Evolutionary conservation across 2,888 invertebrate species (phyloP).

Genomic region (Melitaea athalia): DNA sequence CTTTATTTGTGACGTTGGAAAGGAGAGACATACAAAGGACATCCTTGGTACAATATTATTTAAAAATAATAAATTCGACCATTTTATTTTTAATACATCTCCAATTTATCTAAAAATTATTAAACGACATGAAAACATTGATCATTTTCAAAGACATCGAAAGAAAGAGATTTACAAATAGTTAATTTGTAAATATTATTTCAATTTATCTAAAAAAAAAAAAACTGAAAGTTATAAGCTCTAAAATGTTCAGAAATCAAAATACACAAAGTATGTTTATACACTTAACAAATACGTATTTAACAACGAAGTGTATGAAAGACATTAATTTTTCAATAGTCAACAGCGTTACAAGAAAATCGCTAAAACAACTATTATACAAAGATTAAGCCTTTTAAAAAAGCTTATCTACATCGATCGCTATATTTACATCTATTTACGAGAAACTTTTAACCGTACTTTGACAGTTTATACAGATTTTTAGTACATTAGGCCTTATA

Average conservation of each 20-base stretch:
- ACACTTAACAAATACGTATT: constrained; percentile 47
- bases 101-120: constrained; percentile 47
- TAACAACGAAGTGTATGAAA: constrained; percentile 52
- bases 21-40: constrained; percentile 47
- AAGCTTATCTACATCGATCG: constrained; percentile 37
- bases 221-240: constrained; percentile 38
- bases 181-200: constrained; percentile 26
- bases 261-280: constrained; percentile 42
- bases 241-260: constrained; percentile 36
- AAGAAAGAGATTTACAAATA: constrained; percentile 22
- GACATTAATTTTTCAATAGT: constrained; percentile 42
- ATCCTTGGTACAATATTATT: constrained; percentile 41
- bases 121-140: constrained; percentile 34
- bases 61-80: constrained; percentile 61
- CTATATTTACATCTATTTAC: constrained; percentile 56
- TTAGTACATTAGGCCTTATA: constrained; percentile 45
- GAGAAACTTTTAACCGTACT: constrained; percentile 61
- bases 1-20: constrained; percentile 57
- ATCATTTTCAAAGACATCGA: constrained; percentile 18
- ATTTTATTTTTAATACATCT: constrained; percentile 45
- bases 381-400: constrained; percentile 57
- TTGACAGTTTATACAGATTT: constrained; percentile 38
- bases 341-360: constrained; percentile 56
- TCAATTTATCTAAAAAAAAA: constrained; percentile 45
- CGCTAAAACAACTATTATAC: constrained; percentile 54